phyloP scores from a whole-genome alignment of 2,888 invertebrate species.

The Plagodis dolabraria region DNA sequence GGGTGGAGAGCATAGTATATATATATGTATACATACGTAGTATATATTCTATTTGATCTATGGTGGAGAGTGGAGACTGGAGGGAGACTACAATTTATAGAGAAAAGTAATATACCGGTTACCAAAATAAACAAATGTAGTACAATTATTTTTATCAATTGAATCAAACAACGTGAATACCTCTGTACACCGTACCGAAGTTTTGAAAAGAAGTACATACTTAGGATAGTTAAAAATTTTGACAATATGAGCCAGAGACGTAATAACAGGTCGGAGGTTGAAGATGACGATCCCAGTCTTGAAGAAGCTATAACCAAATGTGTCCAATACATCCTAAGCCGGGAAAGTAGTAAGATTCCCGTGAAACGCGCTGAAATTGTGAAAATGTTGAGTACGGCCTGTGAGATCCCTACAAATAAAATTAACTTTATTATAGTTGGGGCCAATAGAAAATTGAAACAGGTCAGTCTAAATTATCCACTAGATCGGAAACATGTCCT shows the following conservation, averaged over 20 bases:
- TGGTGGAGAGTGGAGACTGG: too few species aligned
- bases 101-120: too few species aligned
- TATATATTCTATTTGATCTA: too few species aligned
- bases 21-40: too few species aligned
- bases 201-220: too few species aligned
- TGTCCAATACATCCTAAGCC: slow-evolving; percentile 64
- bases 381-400: slow-evolving; percentile 58
- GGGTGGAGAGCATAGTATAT: too few species aligned
- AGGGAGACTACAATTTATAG: too few species aligned
- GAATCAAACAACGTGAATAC: too few species aligned
- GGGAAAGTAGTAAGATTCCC: slow-evolving; percentile 73
- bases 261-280: slow-evolving; percentile 38
- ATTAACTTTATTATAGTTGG: slow-evolving; percentile 55
- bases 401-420: slow-evolving; percentile 52
- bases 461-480: slow-evolving; percentile 42
- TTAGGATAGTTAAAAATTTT: neutral
- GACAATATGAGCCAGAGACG: slow-evolving; percentile 54
- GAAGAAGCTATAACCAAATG: slow-evolving; percentile 64
- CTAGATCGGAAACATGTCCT: too few species aligned
- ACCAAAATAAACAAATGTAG: too few species aligned
- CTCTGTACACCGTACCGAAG: too few species aligned
- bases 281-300: slow-evolving; percentile 36
- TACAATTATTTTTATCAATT: too few species aligned
- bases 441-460: slow-evolving; percentile 62
- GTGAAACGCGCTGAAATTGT: slow-evolving; percentile 67